These are phyloP conservation scores for Pseudomyrmex gracilis DNA, from an alignment of 1,140 invertebrate species.

Conservation along the genomic window DNA sequence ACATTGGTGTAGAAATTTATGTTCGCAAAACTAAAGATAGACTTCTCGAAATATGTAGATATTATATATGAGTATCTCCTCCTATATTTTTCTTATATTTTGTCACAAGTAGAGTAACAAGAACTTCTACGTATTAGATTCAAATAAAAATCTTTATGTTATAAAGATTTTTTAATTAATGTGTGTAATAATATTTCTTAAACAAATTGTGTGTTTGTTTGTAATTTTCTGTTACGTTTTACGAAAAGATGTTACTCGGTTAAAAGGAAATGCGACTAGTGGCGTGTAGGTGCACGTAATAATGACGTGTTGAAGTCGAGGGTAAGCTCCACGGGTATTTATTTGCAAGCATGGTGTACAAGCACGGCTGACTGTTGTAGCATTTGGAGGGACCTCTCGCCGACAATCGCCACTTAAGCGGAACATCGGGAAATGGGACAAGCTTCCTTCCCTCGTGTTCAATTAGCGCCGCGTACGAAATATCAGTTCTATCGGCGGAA, in stretches of 20 bases:
- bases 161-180: neutral
- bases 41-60: too few relatives aligned
- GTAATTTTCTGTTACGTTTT: neutral
- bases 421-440: conserved; percentile 58
- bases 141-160: neutral
- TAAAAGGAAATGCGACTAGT: neutral
- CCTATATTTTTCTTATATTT: too few relatives aligned
- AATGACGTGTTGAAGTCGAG: conserved; percentile 66
- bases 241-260: conserved; percentile 8
- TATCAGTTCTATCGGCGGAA: conserved; percentile 70
- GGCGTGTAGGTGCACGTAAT: conserved; percentile 3
- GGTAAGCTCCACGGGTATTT: conserved; percentile 65
- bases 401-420: conserved; percentile 72
- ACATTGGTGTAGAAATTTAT: neutral
- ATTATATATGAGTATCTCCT: too few relatives aligned
- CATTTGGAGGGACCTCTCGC: conserved; percentile 67
- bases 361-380: conserved; percentile 62
- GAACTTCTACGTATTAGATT: too few relatives aligned
- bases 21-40: too few relatives aligned
- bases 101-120: too few relatives aligned
- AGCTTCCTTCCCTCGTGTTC: conserved; percentile 70
- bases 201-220: neutral
- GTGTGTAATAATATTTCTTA: neutral
- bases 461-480: conserved; percentile 72
- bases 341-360: conserved; percentile 68